phyloP scores from a whole-genome alignment of 2,888 invertebrate genomes.

The Platycheirus rosarum region DNA sequence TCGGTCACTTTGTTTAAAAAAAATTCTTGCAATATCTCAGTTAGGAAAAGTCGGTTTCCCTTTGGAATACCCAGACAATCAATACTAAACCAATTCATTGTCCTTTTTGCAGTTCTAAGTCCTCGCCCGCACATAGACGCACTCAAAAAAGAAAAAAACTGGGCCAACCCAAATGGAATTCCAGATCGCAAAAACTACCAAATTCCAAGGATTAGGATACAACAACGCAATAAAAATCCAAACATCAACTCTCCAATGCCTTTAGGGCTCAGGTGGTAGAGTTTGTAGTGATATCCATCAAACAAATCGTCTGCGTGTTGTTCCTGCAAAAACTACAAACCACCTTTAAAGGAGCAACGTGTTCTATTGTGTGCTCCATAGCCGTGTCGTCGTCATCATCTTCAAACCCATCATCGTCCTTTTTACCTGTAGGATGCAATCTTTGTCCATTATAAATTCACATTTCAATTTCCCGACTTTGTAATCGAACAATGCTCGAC shows the following conservation, averaged over 20 bases:
- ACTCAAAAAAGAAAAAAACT: not conserved
- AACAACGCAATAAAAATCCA: slow-evolving; percentile 53
- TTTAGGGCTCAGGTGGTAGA: slow-evolving; percentile 59
- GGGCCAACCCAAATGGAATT: slow-evolving; percentile 29
- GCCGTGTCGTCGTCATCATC: slow-evolving; percentile 9
- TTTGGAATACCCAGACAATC: no score
- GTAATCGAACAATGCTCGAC: slow-evolving; percentile 65
- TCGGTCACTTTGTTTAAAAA: no score
- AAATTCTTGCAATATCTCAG: no score
- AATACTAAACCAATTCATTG: no score
- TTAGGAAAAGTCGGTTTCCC: no score
- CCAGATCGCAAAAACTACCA: slow-evolving; percentile 6
- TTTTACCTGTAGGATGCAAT: slow-evolving; percentile 64
- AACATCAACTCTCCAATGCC: slow-evolving; percentile 38
- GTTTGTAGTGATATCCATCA: slow-evolving; percentile 45
- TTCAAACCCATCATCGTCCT: slow-evolving; percentile 1
- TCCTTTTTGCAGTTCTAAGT: no score
- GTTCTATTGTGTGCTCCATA: slow-evolving; percentile 52
- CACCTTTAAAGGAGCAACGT: slow-evolving; percentile 63
- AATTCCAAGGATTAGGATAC: slow-evolving; percentile 64
- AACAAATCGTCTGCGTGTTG: slow-evolving; percentile 53
- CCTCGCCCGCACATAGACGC: no score
- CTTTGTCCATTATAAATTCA: slow-evolving; percentile 68
- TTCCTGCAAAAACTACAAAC: slow-evolving; percentile 15
- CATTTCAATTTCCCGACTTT: slow-evolving; percentile 67